phyloP scores from a whole-genome alignment of 2,888 invertebrate species.

The Ctena decussata region DNA sequence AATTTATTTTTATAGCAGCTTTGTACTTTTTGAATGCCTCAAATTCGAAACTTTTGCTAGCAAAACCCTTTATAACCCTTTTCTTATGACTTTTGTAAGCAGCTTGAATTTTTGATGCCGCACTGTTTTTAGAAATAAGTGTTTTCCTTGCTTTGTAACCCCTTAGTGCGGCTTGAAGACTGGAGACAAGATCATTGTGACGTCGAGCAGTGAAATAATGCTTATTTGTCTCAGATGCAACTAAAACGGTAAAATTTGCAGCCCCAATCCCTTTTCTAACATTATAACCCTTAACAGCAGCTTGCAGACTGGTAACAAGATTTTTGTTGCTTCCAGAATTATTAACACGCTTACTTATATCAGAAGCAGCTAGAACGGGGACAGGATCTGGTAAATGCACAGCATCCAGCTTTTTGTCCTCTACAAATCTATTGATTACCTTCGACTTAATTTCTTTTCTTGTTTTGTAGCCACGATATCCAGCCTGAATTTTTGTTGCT shows the following conservation, averaged over 20 bases:
- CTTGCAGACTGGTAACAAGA: conserved; percentile 21
- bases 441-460: conserved; percentile 30
- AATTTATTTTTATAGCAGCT: conserved; percentile 55
- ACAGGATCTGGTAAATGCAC: not conserved
- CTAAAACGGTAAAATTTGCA: no score
- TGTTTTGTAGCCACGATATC: conserved; percentile 53
- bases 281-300: not conserved
- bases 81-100: conserved; percentile 44
- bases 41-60: not conserved
- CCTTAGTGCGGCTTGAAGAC: not conserved
- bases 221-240: no score
- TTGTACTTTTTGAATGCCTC: conserved; percentile 16
- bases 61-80: conserved; percentile 27
- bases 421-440: not conserved
- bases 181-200: no score
- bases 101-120: conserved; percentile 62
- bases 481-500: conserved; percentile 55
- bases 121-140: not conserved
- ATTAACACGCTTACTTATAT: not conserved
- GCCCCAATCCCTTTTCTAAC: no score
- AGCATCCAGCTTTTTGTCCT: not conserved
- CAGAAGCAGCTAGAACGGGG: not conserved
- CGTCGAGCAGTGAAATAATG: no score
- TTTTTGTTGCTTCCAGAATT: conserved; percentile 23
- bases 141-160: not conserved